Base-by-base conservation (phyloP, 2,113 vertebrate genomes). In the Macrotis lagotis region DNA sequence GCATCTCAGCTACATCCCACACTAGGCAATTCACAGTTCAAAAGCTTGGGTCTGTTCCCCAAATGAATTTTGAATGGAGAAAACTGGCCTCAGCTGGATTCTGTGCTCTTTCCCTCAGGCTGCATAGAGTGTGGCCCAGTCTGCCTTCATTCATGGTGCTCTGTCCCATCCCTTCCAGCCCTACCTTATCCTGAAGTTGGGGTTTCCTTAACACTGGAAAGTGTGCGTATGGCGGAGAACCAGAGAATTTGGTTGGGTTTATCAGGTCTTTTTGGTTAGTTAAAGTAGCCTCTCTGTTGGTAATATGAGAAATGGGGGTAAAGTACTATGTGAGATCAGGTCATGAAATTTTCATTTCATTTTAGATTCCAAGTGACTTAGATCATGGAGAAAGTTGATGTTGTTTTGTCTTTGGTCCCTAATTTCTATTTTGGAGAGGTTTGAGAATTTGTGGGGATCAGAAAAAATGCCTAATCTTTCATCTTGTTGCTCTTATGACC, bases 161-260 rank as follows among this genome's bases (percentile, higher is more conserved):
- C 37, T 74, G 37, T 59, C 4, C 16, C 59, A 74, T 37, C n/a
- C 59, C 37, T 1, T 74, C 66, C 66, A 83, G 16, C 1, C 19
- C n/a, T 83, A 83, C 5, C 7, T 24, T 16, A 44, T 37, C 37
- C 14, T 83, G n/a, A 44, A 44, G 14, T 11, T 66, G 31, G 31
- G 26, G 31, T 66, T 16, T 74, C 59, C 59, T n/a, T 3, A 83
- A 9, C n/a, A 74, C 5, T 22, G 7, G 16, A 44, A 83, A 83
- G 19, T 8, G 12, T 4, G 14, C 3, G n/a, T n/a, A n/a, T n/a
- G 16, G 22, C 37, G 59, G 1, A 0, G 37, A 28, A 14, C 14
- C 14, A 83, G n/a, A n/a, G 66, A 24, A n/a, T 83, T 83, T 83
- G 66, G n/a, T 83, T 83, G 66, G n/a, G n/a, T 83, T 25, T 52